These are phyloP conservation scores for Platygyra sinensis DNA, from an alignment of 64 coral and sea anemone species.

Conservation along the genomic window DNA sequence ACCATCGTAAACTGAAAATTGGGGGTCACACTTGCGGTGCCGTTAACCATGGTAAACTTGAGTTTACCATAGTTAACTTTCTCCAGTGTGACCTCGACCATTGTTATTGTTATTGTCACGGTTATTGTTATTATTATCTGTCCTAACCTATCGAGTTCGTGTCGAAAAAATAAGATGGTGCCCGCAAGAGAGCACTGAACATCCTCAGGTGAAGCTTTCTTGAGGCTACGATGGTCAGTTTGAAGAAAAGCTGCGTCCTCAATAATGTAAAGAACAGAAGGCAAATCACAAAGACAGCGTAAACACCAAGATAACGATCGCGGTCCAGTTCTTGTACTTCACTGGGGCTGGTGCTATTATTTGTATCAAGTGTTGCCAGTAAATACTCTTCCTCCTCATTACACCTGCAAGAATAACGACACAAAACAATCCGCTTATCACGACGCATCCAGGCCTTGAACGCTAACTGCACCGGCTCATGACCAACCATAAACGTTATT, in stretches of 20 bases:
- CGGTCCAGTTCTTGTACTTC: slow-evolving; percentile 51
- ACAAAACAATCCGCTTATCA: not conserved
- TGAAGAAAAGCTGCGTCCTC: slow-evolving; percentile 75
- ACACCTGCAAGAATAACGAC: slow-evolving; percentile 47
- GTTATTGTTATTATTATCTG: no score
- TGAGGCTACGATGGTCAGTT: slow-evolving; percentile 66
- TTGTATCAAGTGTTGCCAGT: slow-evolving; percentile 5
- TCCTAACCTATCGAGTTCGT: slow-evolving; percentile 85
- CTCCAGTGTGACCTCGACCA: no score
- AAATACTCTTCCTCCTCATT: slow-evolving; percentile 72
- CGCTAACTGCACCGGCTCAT: no score
- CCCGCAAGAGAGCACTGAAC: slow-evolving; percentile 64
- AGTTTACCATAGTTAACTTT: no score
- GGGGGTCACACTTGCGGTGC: no score
- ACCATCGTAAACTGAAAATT: no score
- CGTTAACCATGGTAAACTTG: no score
- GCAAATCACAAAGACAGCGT: slow-evolving; percentile 62
- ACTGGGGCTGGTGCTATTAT: slow-evolving; percentile 23
- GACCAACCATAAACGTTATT: no score
- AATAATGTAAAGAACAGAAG: slow-evolving; percentile 59
- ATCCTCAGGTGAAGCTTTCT: slow-evolving; percentile 69
- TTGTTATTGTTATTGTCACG: no score
- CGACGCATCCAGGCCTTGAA: no score
- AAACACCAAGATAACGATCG: slow-evolving; percentile 58
- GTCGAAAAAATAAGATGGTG: slow-evolving; percentile 84